Conservation (phyloP, 2,888 invertebrate species). For the Diarsia mendica region DNA sequence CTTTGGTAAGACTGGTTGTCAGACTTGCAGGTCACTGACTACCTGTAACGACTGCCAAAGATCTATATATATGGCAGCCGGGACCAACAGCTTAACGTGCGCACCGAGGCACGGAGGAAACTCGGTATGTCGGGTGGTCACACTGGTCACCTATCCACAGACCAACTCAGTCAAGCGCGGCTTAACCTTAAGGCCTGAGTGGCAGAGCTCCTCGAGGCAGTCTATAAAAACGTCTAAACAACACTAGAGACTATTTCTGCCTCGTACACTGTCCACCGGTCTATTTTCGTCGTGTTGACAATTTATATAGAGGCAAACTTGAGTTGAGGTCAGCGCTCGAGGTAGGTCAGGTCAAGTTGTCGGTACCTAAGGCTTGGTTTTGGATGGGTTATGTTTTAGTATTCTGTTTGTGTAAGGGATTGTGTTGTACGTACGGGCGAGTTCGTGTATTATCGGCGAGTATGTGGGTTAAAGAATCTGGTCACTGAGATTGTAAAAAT, state of each 20-base stretch:
- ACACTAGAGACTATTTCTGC: conserved; percentile 26
- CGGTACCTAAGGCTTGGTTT: conserved; percentile 15
- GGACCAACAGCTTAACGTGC: no score
- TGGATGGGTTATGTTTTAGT: conserved; percentile 29
- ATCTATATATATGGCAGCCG: no score
- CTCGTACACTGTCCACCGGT: conserved; percentile 11
- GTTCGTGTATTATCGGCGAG: no score
- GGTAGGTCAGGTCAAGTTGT: conserved; percentile 58
- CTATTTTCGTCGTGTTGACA: conserved; percentile 42
- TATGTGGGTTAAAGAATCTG: background rate
- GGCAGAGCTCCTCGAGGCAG: background rate
- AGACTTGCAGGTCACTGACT: no score
- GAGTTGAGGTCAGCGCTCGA: conserved; percentile 39
- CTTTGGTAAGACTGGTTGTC: no score
- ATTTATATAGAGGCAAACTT: conserved; percentile 19
- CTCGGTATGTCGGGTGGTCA: no score
- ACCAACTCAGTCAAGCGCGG: no score
- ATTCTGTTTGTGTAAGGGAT: conserved; percentile 15
- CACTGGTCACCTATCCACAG: no score
- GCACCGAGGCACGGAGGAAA: no score
- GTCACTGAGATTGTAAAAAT: background rate
- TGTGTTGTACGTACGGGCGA: background rate
- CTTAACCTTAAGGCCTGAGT: no score
- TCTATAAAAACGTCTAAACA: conserved; percentile 4
- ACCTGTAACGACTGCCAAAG: no score